A percentile compares a stretch with the other conserved stretches of the same genome.
phyloP scores from a whole-genome alignment of 2,113 vertebrate genomes.

The Labeo catla region DNA sequence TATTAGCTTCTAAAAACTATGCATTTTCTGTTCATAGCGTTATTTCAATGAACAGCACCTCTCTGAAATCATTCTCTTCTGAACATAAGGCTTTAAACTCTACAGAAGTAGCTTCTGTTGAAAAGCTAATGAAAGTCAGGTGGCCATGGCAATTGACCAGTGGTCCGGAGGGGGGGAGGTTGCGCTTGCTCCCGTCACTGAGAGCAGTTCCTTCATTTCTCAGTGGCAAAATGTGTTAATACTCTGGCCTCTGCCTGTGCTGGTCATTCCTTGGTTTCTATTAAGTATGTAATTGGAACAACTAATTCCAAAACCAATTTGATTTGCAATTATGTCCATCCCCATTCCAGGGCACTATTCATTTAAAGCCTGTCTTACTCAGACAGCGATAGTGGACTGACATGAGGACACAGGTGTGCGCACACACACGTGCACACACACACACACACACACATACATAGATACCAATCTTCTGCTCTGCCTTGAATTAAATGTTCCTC shows the following conservation, averaged over 20 bases:
- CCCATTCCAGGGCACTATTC: slow-evolving; percentile 43
- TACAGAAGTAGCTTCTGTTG: slow-evolving; percentile 23
- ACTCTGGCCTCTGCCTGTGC: slow-evolving; percentile 30
- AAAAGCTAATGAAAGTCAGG: slow-evolving; percentile 39
- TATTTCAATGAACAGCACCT: background rate
- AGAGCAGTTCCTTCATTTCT: slow-evolving; percentile 38
- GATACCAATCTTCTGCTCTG: slow-evolving; percentile 32
- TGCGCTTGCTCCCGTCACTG: slow-evolving; percentile 29
- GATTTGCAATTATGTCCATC: slow-evolving; percentile 52
- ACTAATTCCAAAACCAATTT: slow-evolving; percentile 56
- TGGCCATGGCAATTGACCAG: slow-evolving; percentile 36
- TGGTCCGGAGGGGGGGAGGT: slow-evolving; percentile 2
- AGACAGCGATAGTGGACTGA: slow-evolving; percentile 30
- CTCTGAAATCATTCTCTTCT: background rate
- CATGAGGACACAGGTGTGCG: slow-evolving; percentile 20
- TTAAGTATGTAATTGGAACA: slow-evolving; percentile 56
- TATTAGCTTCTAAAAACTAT: background rate
- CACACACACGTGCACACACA: slow-evolving; percentile 16
- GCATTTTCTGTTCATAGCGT: background rate
- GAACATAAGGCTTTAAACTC: slow-evolving; percentile 21
- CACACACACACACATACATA: slow-evolving; percentile 11
- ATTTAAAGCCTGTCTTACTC: slow-evolving; percentile 46
- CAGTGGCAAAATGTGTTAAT: slow-evolving; percentile 42
- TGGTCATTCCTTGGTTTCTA: slow-evolving; percentile 44
- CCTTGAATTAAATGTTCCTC: slow-evolving; percentile 43